Evolutionary conservation across 2,888 invertebrate species (phyloP).

Genomic region (Diaperis boleti): DNA sequence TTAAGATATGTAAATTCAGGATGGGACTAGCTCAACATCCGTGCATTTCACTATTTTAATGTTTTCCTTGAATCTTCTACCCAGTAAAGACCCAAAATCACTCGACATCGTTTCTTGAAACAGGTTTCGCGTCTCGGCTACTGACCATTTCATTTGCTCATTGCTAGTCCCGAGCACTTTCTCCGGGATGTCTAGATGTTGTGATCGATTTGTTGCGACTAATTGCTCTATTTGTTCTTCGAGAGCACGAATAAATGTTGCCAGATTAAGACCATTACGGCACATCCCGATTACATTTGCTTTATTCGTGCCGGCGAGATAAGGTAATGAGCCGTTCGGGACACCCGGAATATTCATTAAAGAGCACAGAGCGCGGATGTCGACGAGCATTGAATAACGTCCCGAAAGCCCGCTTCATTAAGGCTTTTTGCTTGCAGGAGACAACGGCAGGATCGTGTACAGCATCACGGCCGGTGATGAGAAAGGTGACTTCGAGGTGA

Average conservation of each 20-base stretch:
- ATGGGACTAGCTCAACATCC: too few relatives aligned
- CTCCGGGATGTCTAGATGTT: neutral
- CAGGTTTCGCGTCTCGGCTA: too few relatives aligned
- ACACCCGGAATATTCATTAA: conserved; percentile 43
- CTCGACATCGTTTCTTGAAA: too few relatives aligned
- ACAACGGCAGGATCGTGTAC: conserved; percentile 87
- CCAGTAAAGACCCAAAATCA: too few relatives aligned
- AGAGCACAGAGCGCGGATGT: conserved; percentile 12
- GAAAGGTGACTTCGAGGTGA: conserved; percentile 82
- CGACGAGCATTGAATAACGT: neutral
- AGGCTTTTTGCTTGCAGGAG: conserved; percentile 70
- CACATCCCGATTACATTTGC: conserved; percentile 44
- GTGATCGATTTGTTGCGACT: neutral
- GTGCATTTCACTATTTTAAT: too few relatives aligned
- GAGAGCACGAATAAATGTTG: conserved; percentile 35
- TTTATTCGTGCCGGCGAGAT: conserved; percentile 38
- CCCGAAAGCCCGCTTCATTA: conserved; percentile 12
- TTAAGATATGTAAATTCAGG: conserved; percentile 36
- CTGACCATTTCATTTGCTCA: too few relatives aligned
- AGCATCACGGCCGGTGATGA: conserved; percentile 87
- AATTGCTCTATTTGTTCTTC: conserved; percentile 14
- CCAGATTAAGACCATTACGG: conserved; percentile 41
- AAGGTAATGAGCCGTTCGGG: conserved; percentile 38
- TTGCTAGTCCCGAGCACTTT: too few relatives aligned
- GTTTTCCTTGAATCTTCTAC: too few relatives aligned